Evolutionary conservation across 64 coral and sea anemone species (phyloP).

Genomic region (Stichodactyla mertensii): DNA sequence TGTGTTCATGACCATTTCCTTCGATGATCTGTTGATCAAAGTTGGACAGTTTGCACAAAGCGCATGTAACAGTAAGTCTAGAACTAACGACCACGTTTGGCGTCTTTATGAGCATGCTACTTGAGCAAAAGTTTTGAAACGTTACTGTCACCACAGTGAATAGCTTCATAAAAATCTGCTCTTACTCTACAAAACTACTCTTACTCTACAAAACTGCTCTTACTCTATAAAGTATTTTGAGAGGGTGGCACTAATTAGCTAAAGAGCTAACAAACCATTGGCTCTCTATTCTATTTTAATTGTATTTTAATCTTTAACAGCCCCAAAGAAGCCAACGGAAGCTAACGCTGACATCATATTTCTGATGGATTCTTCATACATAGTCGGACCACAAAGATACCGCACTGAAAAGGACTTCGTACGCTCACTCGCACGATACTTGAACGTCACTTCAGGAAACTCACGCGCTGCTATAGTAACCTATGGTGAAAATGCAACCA

Average conservation of each 20-base stretch:
- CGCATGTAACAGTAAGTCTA: conserved; percentile 12
- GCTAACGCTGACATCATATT: conserved; percentile 35
- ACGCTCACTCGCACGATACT: conserved; percentile 7
- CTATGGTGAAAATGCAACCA: conserved; percentile 20
- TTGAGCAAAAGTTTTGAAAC: too few species aligned
- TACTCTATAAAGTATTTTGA: too few species aligned
- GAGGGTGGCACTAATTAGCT: too few species aligned
- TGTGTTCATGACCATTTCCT: conserved; percentile 22
- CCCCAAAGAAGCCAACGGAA: background rate
- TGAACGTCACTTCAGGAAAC: conserved; percentile 18
- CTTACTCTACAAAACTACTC: too few species aligned
- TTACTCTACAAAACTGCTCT: too few species aligned
- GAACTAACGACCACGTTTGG: too few species aligned
- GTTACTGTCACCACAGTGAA: too few species aligned
- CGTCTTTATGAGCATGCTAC: too few species aligned
- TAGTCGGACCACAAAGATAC: conserved; percentile 13
- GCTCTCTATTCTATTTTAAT: too few species aligned
- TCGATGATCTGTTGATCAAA: conserved; percentile 5
- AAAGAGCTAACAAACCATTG: too few species aligned
- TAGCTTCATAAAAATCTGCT: too few species aligned
- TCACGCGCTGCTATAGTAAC: conserved; percentile 35
- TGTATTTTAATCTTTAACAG: background rate
- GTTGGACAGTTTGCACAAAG: background rate
- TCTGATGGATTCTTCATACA: conserved; percentile 38
- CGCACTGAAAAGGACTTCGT: conserved; percentile 21